phyloP scores from a whole-genome alignment of 2,888 invertebrate genomes.

The Pristionchus fissidentatus region DNA sequence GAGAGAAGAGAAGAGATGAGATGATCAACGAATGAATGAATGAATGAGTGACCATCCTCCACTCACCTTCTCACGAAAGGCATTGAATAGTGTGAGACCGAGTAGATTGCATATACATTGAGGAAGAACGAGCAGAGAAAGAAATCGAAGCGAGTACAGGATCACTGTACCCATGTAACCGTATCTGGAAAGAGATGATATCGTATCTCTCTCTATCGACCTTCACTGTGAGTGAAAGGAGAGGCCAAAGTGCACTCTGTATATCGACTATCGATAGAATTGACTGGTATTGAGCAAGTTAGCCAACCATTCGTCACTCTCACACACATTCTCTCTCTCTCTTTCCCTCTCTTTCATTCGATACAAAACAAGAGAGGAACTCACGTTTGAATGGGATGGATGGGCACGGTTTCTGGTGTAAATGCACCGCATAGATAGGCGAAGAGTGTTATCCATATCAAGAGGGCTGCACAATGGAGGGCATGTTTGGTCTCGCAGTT shows the following conservation, averaged over 20 bases:
- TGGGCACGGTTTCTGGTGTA: constrained; percentile 50
- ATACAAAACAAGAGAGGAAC: constrained; percentile 38
- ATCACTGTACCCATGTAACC: constrained; percentile 69
- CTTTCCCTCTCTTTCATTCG: constrained; percentile 10
- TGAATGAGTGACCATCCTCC: neutral
- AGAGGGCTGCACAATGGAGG: constrained; percentile 68
- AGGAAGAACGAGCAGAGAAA: constrained; percentile 75
- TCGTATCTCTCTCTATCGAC: neutral
- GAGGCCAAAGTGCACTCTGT: neutral
- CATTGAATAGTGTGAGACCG: constrained; percentile 87
- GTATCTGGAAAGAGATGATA: constrained; percentile 66
- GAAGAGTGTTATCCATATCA: constrained; percentile 71
- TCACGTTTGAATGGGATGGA: constrained; percentile 62
- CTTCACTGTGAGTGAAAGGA: neutral
- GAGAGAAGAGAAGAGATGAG: neutral
- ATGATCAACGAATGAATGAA: neutral
- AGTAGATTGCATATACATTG: constrained; percentile 75
- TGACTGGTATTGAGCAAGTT: constrained; percentile 44
- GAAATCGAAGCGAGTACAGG: constrained; percentile 71
- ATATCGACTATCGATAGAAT: constrained; percentile 25
- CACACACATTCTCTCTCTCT: neutral
- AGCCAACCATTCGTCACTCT: constrained; percentile 28
- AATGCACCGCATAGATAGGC: constrained; percentile 71
- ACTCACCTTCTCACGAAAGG: constrained; percentile 90
- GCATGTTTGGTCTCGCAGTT: constrained; percentile 72